A percentile compares a stretch with the other conserved stretches of the same genome.
phyloP scores from a whole-genome alignment of 2,797 vertebrate genomes.

The Pelochelys cantorii region DNA sequence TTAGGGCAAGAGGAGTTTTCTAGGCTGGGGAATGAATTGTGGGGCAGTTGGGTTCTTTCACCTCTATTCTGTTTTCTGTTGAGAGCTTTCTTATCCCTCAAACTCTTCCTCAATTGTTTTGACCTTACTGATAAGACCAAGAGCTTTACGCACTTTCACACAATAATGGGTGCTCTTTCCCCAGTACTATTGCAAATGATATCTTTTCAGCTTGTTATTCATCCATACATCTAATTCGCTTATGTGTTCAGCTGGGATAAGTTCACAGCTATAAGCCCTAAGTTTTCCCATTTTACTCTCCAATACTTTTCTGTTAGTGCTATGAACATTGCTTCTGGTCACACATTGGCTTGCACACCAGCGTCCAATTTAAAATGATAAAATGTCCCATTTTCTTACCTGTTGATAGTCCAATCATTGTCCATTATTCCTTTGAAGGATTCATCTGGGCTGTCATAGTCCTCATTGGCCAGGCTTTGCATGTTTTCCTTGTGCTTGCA shows the following conservation, averaged over 20 bases:
- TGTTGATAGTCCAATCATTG: neutral
- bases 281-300: neutral
- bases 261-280: neutral
- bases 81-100: neutral
- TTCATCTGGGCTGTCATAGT: neutral
- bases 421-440: neutral
- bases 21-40: neutral
- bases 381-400: neutral
- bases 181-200: neutral
- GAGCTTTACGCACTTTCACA: neutral
- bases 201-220: neutral
- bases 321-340: neutral
- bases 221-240: neutral
- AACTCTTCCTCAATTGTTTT: neutral
- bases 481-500: neutral
- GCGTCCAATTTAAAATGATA: neutral
- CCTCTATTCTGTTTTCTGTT: neutral
- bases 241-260: neutral
- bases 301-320: neutral
- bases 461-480: neutral
- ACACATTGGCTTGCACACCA: neutral
- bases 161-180: too few species aligned
- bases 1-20: neutral
- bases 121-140: too few species aligned
- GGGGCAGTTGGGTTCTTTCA: neutral